Percentiles rank a stretch among this genome's conserved stretches.
These are phyloP conservation scores for Chionoecetes opilio DNA, from an alignment of 1,140 invertebrate genomes.

Conservation along the genomic window DNA sequence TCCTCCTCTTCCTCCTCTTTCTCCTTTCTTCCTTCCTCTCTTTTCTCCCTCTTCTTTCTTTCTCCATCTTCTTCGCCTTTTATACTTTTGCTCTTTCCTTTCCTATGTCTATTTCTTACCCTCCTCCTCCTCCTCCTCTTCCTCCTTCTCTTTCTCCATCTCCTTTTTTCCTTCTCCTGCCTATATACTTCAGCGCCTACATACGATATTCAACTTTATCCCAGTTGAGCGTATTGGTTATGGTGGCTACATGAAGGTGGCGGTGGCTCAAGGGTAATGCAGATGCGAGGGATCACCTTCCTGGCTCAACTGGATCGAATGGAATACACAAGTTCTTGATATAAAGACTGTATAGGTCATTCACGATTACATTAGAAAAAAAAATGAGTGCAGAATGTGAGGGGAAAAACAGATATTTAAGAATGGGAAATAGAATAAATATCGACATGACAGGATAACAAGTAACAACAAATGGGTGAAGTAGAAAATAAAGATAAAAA, in stretches of 20 bases:
- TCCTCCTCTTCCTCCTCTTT: neutral
- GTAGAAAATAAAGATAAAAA: no score
- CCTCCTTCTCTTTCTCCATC: neutral
- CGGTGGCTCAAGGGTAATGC: neutral
- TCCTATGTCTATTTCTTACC: neutral
- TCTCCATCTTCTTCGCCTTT: neutral
- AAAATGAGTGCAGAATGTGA: no score
- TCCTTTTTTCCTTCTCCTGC: neutral
- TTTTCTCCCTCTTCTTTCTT: neutral
- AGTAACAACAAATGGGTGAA: no score
- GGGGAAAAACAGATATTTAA: no score
- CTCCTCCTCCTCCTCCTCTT: neutral
- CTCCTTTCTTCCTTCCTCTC: neutral
- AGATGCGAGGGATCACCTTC: neutral
- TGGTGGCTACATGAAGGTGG: neutral
- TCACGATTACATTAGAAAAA: no score
- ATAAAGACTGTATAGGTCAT: no score
- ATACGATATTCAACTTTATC: neutral
- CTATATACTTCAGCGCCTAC: neutral
- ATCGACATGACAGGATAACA: no score
- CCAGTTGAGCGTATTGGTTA: neutral
- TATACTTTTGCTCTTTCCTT: neutral
- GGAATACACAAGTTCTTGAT: no score
- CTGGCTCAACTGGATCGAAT: no score
- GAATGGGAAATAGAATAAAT: no score